Evolutionary conservation across 2,888 invertebrate species (phyloP), one percentile per base, ranked within the genome.

Genomic region (Halocaridina rubra): DNA sequence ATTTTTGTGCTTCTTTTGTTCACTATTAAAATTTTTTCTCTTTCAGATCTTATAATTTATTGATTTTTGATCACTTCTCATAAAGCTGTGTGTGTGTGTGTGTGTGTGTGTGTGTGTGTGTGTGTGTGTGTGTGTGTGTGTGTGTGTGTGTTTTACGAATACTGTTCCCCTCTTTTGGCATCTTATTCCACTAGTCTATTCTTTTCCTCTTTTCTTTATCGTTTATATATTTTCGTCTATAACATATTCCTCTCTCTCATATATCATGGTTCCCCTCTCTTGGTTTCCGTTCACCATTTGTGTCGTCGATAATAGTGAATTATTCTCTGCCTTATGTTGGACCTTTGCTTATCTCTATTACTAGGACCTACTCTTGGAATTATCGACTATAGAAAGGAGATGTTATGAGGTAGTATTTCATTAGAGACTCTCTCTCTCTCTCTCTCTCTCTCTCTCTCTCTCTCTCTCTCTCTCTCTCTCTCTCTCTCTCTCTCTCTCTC

Each of bases 141-240:
- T 22, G 64, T 22, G 64, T 22, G 64, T 22, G 24, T 22, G 64
- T 29, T 22, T 13, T 22, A 64, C 1, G 24, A 5, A 64, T 64
- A 27, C 22, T 29, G 64, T 32, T 67, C 67, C 7, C 1, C 16
- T 16, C 67, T 61, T n/a, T 7, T 7, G 4, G 8, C 13, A 29
- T 27, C 67, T 33, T 24, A 16, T 24, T 30, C 32, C 16, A 24
- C 24, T 39, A 30, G 33, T 30, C 72, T 33, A 32, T 33, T 39
- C 39, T 39, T 72, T 39, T 71, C 71, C 24, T 32, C 33, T 39
- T 71, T 39, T 71, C 33, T 71, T 39, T 71, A 22, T 71, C 71
- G 67, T 67, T 7, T 67, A 29, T 67, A 16, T 27, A 29, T 67
- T 7, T 67, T 24, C 5, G 22, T 67, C 27, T 67, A 24, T 27